A percentile compares a stretch with the other conserved stretches of the same genome.
These are phyloP conservation scores for Diorhabda elongata DNA, from an alignment of 1,140 invertebrate genomes.

Conservation along the genomic window DNA sequence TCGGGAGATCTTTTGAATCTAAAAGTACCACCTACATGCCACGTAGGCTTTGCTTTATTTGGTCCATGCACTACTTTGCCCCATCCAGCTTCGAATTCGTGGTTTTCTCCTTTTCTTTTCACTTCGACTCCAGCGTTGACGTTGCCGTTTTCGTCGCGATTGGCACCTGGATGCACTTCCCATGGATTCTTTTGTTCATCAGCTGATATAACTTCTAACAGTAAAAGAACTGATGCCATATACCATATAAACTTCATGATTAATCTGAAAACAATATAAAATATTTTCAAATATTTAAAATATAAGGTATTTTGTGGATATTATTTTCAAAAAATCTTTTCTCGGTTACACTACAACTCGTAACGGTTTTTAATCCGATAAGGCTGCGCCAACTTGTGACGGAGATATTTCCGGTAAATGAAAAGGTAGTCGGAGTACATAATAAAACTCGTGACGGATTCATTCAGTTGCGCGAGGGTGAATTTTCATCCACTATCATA, in stretches of 20 bases:
- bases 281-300: too few species aligned
- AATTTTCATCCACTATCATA: too few species aligned
- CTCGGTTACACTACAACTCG: too few species aligned
- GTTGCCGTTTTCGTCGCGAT: not conserved
- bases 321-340: too few species aligned
- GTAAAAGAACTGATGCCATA: not conserved
- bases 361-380: too few species aligned
- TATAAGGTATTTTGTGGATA: too few species aligned
- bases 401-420: too few species aligned
- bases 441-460: too few species aligned
- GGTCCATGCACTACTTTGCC: slow-evolving; percentile 24
- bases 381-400: too few species aligned
- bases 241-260: too few species aligned
- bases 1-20: slow-evolving; percentile 7
- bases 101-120: slow-evolving; percentile 8
- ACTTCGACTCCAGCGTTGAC: not conserved
- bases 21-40: slow-evolving; percentile 28
- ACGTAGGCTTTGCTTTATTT: slow-evolving; percentile 25
- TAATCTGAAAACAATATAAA: not conserved
- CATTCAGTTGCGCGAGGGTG: too few species aligned
- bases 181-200: not conserved
- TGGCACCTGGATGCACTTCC: not conserved
- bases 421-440: too few species aligned
- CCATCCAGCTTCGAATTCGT: slow-evolving; percentile 27
- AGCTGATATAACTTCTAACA: not conserved